Base-by-base conservation (phyloP, 2,888 invertebrate genomes). In the Maniola hyperantus region DNA sequence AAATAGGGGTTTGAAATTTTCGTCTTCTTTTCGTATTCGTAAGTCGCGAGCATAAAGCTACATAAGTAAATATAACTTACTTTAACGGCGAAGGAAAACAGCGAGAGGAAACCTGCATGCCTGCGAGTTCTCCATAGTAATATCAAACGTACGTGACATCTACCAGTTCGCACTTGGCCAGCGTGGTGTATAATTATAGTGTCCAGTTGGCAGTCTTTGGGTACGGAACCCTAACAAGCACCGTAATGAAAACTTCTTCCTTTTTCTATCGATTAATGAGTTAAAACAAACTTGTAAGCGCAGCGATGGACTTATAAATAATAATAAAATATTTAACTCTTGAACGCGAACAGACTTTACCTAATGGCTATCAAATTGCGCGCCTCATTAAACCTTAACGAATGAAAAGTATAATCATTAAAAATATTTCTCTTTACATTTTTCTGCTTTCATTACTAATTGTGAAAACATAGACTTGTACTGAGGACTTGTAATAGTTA, bases 331-430 rank as follows among this genome's bases (percentile, higher is more conserved):
- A n/a, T 10, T 42, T 15, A 42, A 18, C 50, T 36, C n/a, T 50
- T 18, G 11, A 36, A 13, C 7, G 48, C 10, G 59, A 48, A 48
- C 36, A 50, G 50, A 61, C 61, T 50, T 36, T 8, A 60, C 10
- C 60, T 62, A 67, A 67, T 65, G 67, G 61, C 18, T 69, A 69
- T 69, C 67, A 33, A 11, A 36, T 67, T 65, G 65, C 69, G 42
- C 26, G 50, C 67, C 64, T 65, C 67, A 69, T 69, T 69, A 69
- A 65, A 59, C 36, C 51, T 53, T 67, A 51, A 61, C 54, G 15
- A 59, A 54, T 50, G 60, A 50, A 60, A 60, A 60, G 33, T 48
- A 6, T 57, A 57, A 13, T 42, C 55, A 39, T 55, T 55, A 55
- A 15, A 55, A 36, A 26, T 26, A 26, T 11, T 39, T 39, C 36